A percentile compares a stretch with the other conserved stretches of the same genome.
These are phyloP conservation scores for Glyptemys insculpta DNA, from an alignment of 2,797 vertebrate genomes.

Conservation along the genomic window DNA sequence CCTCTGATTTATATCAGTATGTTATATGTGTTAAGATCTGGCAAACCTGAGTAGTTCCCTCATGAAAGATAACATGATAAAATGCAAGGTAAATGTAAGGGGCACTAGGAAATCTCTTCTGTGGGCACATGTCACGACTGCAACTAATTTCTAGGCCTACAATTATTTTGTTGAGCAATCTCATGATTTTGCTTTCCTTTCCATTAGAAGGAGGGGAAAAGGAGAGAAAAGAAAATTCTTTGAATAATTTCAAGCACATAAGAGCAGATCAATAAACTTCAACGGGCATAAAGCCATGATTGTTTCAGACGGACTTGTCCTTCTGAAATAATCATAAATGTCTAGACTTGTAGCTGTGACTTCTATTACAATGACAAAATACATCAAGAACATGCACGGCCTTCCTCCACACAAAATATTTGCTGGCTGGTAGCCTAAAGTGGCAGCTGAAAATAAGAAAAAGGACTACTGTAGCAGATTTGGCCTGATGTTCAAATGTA, in stretches of 20 bases:
- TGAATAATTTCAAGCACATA: slow-evolving; percentile 62
- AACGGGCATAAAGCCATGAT: slow-evolving; percentile 31
- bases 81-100: neutral
- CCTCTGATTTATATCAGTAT: neutral
- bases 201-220: neutral
- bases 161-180: neutral
- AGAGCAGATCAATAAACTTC: slow-evolving; percentile 14
- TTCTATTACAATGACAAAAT: slow-evolving; percentile 39
- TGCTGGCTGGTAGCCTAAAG: slow-evolving; percentile 17
- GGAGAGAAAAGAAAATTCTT: neutral
- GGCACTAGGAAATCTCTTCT: neutral
- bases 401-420: slow-evolving; percentile 38
- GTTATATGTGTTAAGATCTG: neutral
- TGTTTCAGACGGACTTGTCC: slow-evolving; percentile 56
- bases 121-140: neutral
- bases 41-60: neutral
- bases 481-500: neutral
- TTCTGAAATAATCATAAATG: slow-evolving; percentile 61
- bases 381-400: neutral
- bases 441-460: slow-evolving; percentile 5
- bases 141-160: slow-evolving; percentile 4
- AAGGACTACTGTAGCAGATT: neutral
- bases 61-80: neutral
- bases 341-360: slow-evolving; percentile 53
- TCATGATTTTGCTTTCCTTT: neutral